Percentiles rank a stretch among this genome's conserved stretches.
Conservation (phyloP, 2,888 invertebrate genomes). For the Lymantria dispar region DNA sequence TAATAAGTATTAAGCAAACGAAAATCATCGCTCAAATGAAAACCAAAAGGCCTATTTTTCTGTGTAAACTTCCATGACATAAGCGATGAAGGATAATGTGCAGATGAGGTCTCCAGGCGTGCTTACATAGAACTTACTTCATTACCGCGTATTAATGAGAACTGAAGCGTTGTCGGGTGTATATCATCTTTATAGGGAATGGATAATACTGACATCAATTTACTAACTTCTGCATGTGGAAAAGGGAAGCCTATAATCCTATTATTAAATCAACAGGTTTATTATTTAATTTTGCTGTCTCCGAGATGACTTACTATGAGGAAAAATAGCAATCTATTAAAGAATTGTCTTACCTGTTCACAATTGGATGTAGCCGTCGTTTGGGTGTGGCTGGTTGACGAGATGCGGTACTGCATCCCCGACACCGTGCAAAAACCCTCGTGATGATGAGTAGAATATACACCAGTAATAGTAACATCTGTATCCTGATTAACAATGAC, state of each 20-base stretch:
- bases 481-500: constrained; percentile 93
- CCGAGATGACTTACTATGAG: background rate
- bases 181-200: constrained; percentile 51
- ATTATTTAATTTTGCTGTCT: constrained; percentile 2
- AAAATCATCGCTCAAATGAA: constrained; percentile 39
- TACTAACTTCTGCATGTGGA: constrained; percentile 40
- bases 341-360: constrained; percentile 78
- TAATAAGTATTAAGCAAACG: constrained; percentile 31
- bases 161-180: constrained; percentile 54
- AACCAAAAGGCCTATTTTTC: constrained; percentile 56
- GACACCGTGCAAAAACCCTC: constrained; percentile 93
- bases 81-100: constrained; percentile 62
- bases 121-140: constrained; percentile 78
- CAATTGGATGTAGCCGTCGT: constrained; percentile 92
- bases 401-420: constrained; percentile 93
- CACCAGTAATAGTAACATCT: constrained; percentile 93
- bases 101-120: constrained; percentile 64
- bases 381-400: constrained; percentile 92
- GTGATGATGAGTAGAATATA: constrained; percentile 92
- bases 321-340: background rate
- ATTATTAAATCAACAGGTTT: constrained; percentile 14
- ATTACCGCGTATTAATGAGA: constrained; percentile 74
- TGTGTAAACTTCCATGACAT: constrained; percentile 33
- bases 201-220: constrained; percentile 49
- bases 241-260: constrained; percentile 6